Percentiles rank a stretch among this genome's conserved stretches.
phyloP scores from a whole-genome alignment of 2,888 invertebrate species.

The Villa cingulata region DNA sequence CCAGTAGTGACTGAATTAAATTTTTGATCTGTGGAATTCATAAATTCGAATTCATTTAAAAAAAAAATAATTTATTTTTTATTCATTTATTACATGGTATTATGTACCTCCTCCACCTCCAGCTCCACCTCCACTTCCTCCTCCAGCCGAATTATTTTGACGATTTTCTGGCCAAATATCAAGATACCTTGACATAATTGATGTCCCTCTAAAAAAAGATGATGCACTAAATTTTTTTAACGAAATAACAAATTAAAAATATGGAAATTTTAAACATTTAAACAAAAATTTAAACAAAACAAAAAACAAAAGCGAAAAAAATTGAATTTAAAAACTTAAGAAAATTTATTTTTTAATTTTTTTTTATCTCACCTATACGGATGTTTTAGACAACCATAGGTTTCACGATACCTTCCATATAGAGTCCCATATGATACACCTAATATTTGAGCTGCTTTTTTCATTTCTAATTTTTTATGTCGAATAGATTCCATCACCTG shows the following conservation, averaged over 20 bases:
- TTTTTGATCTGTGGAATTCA: not conserved
- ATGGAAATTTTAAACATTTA: too few relatives aligned
- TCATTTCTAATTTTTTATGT: slow-evolving; percentile 85
- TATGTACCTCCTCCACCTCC: slow-evolving; percentile 1
- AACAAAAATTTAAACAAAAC: too few relatives aligned
- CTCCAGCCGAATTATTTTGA: slow-evolving; percentile 28
- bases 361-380: slow-evolving; percentile 54
- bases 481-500: slow-evolving; percentile 79
- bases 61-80: not conserved
- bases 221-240: slow-evolving; percentile 8
- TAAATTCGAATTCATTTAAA: not conserved
- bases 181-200: slow-evolving; percentile 26
- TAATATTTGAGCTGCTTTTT: slow-evolving; percentile 76
- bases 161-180: slow-evolving; percentile 71
- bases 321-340: too few relatives aligned
- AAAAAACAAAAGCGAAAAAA: too few relatives aligned
- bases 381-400: slow-evolving; percentile 75
- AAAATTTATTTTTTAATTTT: too few relatives aligned
- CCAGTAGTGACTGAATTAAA: not conserved
- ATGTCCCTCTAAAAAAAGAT: slow-evolving; percentile 11
- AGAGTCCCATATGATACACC: slow-evolving; percentile 85
- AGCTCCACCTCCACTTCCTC: slow-evolving; percentile 3
- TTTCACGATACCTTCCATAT: slow-evolving; percentile 79
- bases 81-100: not conserved
- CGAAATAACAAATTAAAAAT: not conserved